Conservation (phyloP, 2,888 invertebrate species). For the Eupithecia inturbata region DNA sequence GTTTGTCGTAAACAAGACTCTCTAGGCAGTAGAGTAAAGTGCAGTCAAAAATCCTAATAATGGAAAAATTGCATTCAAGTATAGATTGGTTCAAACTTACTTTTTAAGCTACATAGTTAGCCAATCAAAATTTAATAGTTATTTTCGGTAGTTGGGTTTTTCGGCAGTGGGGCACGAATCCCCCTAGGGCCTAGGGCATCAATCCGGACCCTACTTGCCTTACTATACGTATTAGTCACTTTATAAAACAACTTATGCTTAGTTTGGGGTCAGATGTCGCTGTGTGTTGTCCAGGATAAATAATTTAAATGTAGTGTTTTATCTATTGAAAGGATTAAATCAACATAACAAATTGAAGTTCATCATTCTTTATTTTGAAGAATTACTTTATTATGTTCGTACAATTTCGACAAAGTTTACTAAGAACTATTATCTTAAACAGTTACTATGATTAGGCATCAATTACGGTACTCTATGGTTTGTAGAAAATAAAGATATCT, state of each 20-base stretch:
- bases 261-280: neutral
- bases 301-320: neutral
- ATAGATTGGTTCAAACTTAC: no score
- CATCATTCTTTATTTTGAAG: conserved; percentile 43
- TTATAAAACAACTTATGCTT: neutral
- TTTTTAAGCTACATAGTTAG: no score
- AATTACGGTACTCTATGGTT: conserved; percentile 34
- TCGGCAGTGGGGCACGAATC: no score
- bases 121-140: no score
- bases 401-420: conserved; percentile 61
- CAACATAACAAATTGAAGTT: conserved; percentile 1
- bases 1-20: no score
- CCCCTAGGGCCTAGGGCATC: no score
- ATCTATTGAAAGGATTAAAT: neutral
- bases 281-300: neutral
- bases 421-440: conserved; percentile 52
- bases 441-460: conserved; percentile 36
- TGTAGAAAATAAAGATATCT: conserved; percentile 39
- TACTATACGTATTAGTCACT: neutral
- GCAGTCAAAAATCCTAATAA: no score
- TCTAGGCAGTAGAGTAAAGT: no score
- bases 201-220: no score
- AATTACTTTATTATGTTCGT: conserved; percentile 52
- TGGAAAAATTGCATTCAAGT: no score
- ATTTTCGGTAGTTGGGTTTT: no score